Evolutionary conservation across 2,113 vertebrate genomes (phyloP).

Genomic region (Argyrosomus japonicus): DNA sequence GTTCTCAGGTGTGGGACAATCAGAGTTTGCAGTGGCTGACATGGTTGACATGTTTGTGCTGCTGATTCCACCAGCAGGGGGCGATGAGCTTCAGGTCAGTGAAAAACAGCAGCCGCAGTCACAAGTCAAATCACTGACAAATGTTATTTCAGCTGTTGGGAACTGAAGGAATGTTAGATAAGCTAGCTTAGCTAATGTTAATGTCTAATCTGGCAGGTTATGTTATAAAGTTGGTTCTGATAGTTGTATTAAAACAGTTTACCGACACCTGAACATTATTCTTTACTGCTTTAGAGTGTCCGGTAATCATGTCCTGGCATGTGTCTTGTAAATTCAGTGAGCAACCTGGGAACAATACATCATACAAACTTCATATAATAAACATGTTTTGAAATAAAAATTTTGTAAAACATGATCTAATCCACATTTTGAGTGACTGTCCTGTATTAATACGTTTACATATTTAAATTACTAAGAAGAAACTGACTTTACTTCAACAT

Average conservation of each 20-base stretch:
- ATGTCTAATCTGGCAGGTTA: background rate
- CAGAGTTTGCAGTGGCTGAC: constrained; percentile 97
- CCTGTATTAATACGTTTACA: background rate
- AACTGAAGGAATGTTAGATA: background rate
- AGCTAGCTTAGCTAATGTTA: background rate
- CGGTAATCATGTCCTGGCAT: background rate
- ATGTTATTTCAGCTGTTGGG: background rate
- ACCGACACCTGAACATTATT: background rate
- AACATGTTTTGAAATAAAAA: background rate
- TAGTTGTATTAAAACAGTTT: background rate
- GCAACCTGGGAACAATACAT: background rate
- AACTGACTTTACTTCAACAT: background rate
- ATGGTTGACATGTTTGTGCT: constrained; percentile 99
- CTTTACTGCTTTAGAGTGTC: background rate
- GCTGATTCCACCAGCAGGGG: constrained; percentile 96
- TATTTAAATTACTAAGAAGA: background rate
- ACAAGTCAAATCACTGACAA: background rate
- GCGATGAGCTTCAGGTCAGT: constrained; percentile 97
- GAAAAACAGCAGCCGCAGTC: background rate
- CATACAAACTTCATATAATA: background rate
- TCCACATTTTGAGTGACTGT: background rate
- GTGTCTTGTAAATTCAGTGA: background rate
- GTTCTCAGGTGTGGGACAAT: constrained; percentile 95
- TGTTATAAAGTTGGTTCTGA: background rate
- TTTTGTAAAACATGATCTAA: background rate